Conservation (phyloP, 2,797 vertebrate species). For the Halcyon badia region DNA sequence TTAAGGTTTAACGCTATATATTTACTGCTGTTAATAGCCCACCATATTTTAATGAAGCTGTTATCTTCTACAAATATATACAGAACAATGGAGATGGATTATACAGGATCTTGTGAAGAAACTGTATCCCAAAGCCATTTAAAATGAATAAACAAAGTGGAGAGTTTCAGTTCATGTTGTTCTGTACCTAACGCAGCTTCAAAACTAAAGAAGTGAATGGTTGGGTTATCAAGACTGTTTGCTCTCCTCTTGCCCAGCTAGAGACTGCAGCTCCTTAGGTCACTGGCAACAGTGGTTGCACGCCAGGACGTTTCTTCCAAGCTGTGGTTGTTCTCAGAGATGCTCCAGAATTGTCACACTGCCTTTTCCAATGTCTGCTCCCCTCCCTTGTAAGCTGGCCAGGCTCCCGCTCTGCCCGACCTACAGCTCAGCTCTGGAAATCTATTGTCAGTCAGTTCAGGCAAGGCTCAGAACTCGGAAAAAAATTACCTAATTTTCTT, state of each 20-base stretch:
- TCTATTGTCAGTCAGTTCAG: background rate
- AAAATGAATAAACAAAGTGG: slow-evolving; percentile 28
- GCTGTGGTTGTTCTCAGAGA: background rate
- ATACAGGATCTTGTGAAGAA: background rate
- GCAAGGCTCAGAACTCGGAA: background rate
- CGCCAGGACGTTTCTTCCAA: background rate
- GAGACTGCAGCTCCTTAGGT: background rate
- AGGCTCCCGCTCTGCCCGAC: background rate
- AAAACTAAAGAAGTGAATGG: background rate
- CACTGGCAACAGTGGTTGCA: rapidly evolving
- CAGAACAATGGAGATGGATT: slow-evolving; percentile 47
- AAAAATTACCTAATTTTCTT: slow-evolving; percentile 20
- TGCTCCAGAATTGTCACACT: background rate
- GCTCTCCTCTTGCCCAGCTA: background rate
- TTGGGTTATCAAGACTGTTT: background rate
- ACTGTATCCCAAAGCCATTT: slow-evolving; percentile 28
- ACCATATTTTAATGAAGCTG: slow-evolving; percentile 43
- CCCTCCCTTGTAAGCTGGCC: background rate
- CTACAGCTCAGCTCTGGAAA: background rate
- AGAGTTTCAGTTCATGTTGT: background rate
- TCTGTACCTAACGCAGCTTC: background rate
- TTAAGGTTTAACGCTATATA: slow-evolving; percentile 34
- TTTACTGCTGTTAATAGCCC: slow-evolving; percentile 39
- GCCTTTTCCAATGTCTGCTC: background rate
- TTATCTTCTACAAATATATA: slow-evolving; percentile 54